Base-by-base conservation (phyloP, 2,888 invertebrate species). In the Habrosyne pyritoides region DNA sequence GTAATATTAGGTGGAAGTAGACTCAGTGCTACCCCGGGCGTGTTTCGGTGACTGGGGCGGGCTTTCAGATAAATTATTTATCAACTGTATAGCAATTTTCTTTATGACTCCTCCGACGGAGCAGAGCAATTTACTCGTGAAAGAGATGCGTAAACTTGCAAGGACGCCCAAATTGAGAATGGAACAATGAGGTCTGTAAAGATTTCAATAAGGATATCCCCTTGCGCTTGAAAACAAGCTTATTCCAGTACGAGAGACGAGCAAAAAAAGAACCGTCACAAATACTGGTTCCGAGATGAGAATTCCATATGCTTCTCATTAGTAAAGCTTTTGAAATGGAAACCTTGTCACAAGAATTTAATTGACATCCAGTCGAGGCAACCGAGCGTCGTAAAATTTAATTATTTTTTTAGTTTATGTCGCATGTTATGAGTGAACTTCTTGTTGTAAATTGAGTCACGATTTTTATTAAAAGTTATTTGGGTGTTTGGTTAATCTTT, bases 81-180 rank as follows among this genome's bases (percentile, higher is more conserved):
- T 91, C 91, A 92, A 92, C 91, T 91, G 91, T 91, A 91, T 91
- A 89, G 91, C 92, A 92, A 92, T 92, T 92, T 92, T 91, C 92
- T 92, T 92, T 92, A 92, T 90, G 91, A 91, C 91, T 91, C 91
- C 91, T 91, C 91, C 89, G 90, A 87, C 91, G 91, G 86, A 88
- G 87, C 88, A 84, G 85, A 89, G 91, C 91, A 91, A 92, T 92
- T 91, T 91, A 83, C 87, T 89, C 84, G 81, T 83, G 91, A 89
- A 90, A 87, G 90, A 90, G 89, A 91, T 91, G 91, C 91, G 91
- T 91, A 89, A 89, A 91, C 89, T 91, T 90, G 89, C 89, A 88
- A 89, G 87, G 87, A 89, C 88, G 84, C 79, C 80, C 78, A 86
- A 89, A 89, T 90, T 88, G 89, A 83, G 86, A 86, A 86, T 85